Evolutionary conservation across 2,888 invertebrate genomes (phyloP), one percentile per base, ranked within the genome.

Genomic region (Alcis repandata): DNA sequence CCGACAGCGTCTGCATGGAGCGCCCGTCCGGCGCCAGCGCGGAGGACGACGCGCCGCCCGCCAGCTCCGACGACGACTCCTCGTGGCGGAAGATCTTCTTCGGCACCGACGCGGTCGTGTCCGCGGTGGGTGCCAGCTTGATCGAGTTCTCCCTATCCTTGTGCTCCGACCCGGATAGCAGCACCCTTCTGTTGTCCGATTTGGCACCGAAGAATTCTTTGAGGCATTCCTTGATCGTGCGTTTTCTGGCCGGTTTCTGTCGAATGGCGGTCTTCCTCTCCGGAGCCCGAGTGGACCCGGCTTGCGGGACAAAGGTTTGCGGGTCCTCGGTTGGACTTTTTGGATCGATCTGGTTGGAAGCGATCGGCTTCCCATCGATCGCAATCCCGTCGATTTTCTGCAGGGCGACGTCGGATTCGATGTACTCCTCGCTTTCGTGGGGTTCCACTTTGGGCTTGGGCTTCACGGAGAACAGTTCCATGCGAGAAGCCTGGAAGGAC

Each of bases 1-100:
- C 61, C 0, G 88, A 83, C 71, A 80, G 61, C 63, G 76, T 74
- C 40, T 74, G 19, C 82, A 83, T 72, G 0, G 84, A n/a, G n/a
- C n/a, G n/a, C n/a, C n/a, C n/a, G n/a, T n/a, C n/a, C n/a, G n/a
- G n/a, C n/a, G n/a, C n/a, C n/a, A n/a, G n/a, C n/a, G n/a, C n/a
- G n/a, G n/a, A n/a, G n/a, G n/a, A n/a, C n/a, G n/a, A n/a, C n/a
- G n/a, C n/a, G n/a, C n/a, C n/a, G n/a, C n/a, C 27, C 22, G 20
- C 38, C 27, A 22, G 8, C 19, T 32, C 56, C 9, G 1, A 32
- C 1, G 32, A 1, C 13, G 27, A 1, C 38, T 48, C 48, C 7
- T 48, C 56, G 3, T 7, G 59, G n/a, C 51, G n/a, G 7, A 2
- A 2, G 1, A 27, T n/a, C 51, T 13, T 36, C 36, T 36, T 36